phyloP scores from a whole-genome alignment of 2,888 invertebrate species.

The Vesta saturnalis region DNA sequence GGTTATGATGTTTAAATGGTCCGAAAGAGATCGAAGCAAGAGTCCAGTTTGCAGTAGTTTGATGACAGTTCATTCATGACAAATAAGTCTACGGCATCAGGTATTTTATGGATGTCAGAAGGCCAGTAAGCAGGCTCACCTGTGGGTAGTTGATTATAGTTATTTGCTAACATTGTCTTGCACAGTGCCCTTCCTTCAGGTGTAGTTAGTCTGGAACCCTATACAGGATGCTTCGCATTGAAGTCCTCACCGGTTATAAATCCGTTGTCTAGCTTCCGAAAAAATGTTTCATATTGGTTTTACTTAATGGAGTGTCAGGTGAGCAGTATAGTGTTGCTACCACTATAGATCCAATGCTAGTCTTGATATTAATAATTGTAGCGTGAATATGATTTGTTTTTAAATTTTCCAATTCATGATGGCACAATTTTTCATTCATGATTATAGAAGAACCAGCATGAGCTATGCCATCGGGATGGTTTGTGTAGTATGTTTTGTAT shows the following conservation, averaged over 20 bases:
- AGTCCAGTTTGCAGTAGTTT: not conserved
- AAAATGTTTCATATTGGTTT: not conserved
- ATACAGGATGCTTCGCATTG: too few relatives aligned
- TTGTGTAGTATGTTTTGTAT: not conserved
- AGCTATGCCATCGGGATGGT: not conserved
- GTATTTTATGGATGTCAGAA: not conserved
- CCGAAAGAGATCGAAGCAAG: not conserved
- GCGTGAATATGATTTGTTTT: not conserved
- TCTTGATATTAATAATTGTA: too few relatives aligned
- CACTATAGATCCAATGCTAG: too few relatives aligned
- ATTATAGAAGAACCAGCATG: not conserved
- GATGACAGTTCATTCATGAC: not conserved
- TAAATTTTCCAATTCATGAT: not conserved
- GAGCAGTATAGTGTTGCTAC: not conserved
- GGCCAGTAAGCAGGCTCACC: not conserved
- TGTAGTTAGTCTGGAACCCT: not conserved
- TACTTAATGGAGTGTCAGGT: not conserved
- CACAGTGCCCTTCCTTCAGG: not conserved
- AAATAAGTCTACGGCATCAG: too few relatives aligned
- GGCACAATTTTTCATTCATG: not conserved
- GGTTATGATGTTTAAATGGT: too few relatives aligned
- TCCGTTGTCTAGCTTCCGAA: slow-evolving; percentile 4
- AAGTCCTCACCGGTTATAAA: slow-evolving; percentile 8
- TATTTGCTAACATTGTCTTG: not conserved
- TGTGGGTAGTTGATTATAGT: not conserved